Evolutionary conservation across 2,797 vertebrate species (phyloP).

Genomic region (Chloroceryle inda): DNA sequence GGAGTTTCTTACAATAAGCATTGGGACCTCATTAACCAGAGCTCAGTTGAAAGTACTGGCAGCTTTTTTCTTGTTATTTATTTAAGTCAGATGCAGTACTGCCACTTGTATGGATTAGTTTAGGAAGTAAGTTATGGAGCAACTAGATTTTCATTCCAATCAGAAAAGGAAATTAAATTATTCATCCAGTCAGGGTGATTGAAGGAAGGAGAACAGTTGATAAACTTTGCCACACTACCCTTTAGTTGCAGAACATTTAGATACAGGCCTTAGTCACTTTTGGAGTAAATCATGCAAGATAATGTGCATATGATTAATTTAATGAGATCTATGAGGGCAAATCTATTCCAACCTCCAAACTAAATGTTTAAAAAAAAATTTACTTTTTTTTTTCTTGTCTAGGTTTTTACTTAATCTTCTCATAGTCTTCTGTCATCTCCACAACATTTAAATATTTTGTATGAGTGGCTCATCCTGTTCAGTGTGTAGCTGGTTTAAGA

Average conservation of each 20-base stretch:
- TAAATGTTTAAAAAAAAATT: not conserved
- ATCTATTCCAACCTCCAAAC: not conserved
- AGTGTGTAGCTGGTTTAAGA: not conserved
- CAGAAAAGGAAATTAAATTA: not conserved
- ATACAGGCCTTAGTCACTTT: not conserved
- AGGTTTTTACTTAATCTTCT: conserved; percentile 19
- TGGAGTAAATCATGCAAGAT: not conserved
- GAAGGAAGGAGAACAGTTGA: not conserved
- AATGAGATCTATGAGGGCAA: not conserved
- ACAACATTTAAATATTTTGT: not conserved
- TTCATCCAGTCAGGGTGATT: not conserved
- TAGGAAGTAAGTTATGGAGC: not conserved
- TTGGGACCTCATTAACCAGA: not conserved
- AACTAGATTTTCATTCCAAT: not conserved
- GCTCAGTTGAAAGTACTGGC: not conserved
- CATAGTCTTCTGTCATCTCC: not conserved
- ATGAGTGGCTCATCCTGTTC: not conserved
- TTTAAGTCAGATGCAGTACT: not conserved
- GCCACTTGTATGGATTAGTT: not conserved
- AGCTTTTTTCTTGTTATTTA: not conserved
- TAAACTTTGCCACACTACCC: not conserved
- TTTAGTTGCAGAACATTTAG: not conserved
- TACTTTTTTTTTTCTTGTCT: not conserved
- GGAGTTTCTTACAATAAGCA: not conserved
- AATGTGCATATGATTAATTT: not conserved